Conservation (phyloP, 2,797 vertebrate species). For the Siniperca scherzeri region DNA sequence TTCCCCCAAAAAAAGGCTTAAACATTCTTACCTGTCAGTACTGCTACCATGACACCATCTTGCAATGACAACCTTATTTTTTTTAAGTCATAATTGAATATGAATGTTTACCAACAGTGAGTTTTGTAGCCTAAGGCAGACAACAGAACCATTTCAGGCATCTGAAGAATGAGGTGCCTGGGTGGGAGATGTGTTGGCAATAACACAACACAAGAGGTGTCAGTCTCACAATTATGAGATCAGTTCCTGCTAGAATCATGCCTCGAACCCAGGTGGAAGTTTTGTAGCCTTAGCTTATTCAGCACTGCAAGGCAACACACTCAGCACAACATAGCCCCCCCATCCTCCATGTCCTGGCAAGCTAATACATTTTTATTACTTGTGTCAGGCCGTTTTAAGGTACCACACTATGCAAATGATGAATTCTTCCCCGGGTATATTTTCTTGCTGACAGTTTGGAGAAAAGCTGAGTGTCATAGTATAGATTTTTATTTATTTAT, state of each 20-base stretch:
- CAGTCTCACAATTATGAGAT: conserved; percentile 74
- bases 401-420: conserved; percentile 83
- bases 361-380: conserved; percentile 86
- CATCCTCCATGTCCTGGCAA: conserved; percentile 65
- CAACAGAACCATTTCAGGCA: conserved; percentile 40
- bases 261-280: conserved; percentile 70
- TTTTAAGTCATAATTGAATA: conserved; percentile 45
- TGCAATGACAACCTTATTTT: conserved; percentile 42
- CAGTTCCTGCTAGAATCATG: conserved; percentile 70
- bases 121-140: conserved; percentile 47
- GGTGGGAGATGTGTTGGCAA: conserved; percentile 44
- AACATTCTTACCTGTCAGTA: conserved; percentile 38
- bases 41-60: conserved; percentile 29
- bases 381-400: conserved; percentile 81
- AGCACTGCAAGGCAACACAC: conserved; percentile 75
- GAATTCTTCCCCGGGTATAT: conserved; percentile 76
- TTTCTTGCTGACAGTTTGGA: conserved; percentile 82
- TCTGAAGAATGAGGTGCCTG: conserved; percentile 16
- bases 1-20: neutral
- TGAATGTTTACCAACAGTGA: conserved; percentile 46
- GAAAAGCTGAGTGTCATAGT: conserved; percentile 80
- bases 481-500: conserved; percentile 71
- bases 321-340: conserved; percentile 77
- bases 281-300: conserved; percentile 80
- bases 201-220: conserved; percentile 59